Evolutionary conservation across 1,140 invertebrate genomes (phyloP), one percentile per base, ranked within the genome.

Genomic region (Cyclargus thomasi): DNA sequence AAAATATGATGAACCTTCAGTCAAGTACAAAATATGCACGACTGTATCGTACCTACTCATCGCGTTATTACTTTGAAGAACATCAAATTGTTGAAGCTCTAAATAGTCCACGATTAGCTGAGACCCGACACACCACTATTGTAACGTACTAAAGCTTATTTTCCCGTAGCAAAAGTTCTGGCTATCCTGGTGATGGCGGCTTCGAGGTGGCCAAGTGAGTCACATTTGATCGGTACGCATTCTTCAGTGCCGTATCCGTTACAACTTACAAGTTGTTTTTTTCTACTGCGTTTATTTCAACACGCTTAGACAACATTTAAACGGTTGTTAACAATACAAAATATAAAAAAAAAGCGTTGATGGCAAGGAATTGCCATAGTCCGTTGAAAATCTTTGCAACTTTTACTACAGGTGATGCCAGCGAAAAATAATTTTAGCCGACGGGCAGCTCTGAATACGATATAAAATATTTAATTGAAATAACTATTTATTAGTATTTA

Each of bases 151-250:
- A 85, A 70, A 62, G 63, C 20, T 62, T 36, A 63, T 39, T 76
- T 75, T 78, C 21, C 69, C 6, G 68, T 74, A 57, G 69, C 18
- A 16, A 23, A 2, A 63, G 72, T 6, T 74, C 64, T 35, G 23
- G 17, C 53, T 70, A 71, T 22, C 35, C 2, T 79, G 76, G 79
- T 67, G 65, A 65, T 71, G 71, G 70, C 67, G 64, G 53, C 83
- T 82, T 78, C 78, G 80, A 74, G 83, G 83, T 85, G 84, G 84
- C 77, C 82, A 83, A 84, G 83, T 86, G 85, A 87, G 66, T 87
- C 85, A 87, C 79, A 74, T 78, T 75, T 68, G 78, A 82, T 83
- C 78, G 76, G 72, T 68, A 74, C 80, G 81, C 85, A 87, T 87
- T 87, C 85, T 85, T 85, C 77, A 67, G 65, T 68, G 67, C 77